Evolutionary conservation across 2,797 vertebrate genomes (phyloP).

Genomic region (Scolopax rusticola): DNA sequence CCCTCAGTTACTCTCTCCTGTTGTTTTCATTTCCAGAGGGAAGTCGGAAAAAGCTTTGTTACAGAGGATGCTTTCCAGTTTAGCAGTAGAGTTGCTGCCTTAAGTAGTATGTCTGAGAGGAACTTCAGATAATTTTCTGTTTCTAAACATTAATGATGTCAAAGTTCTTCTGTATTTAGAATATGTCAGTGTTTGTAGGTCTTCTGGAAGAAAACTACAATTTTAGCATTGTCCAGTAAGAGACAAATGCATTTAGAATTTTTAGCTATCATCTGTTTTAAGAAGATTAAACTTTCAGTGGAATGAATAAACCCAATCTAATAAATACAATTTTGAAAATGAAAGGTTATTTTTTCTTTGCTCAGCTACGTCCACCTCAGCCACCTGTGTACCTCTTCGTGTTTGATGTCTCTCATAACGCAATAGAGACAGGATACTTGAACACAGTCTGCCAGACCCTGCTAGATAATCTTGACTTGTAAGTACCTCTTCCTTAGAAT

Average conservation of each 20-base stretch:
- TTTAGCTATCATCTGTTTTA: neutral
- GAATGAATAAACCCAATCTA: neutral
- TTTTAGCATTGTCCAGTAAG: neutral
- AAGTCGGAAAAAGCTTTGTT: neutral
- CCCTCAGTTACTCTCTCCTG: neutral
- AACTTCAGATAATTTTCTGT: neutral
- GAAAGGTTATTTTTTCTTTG: slow-evolving; percentile 23
- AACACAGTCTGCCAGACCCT: slow-evolving; percentile 91
- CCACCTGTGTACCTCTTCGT: slow-evolving; percentile 96
- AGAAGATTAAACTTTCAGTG: neutral
- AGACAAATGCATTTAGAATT: neutral
- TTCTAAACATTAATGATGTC: neutral
- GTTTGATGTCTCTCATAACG: slow-evolving; percentile 96
- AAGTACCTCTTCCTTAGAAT: slow-evolving; percentile 72
- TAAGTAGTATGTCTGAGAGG: neutral
- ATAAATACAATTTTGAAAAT: neutral
- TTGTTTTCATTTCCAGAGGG: neutral
- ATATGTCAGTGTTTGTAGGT: neutral
- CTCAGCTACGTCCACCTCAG: slow-evolving; percentile 94
- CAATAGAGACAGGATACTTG: slow-evolving; percentile 95
- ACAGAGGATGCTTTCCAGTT: neutral
- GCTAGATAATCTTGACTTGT: slow-evolving; percentile 94
- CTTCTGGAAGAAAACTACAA: neutral
- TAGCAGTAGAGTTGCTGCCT: neutral
- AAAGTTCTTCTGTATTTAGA: neutral